Base-by-base conservation (phyloP, 2,113 vertebrate genomes). In the Ploceus nigricollis region DNA sequence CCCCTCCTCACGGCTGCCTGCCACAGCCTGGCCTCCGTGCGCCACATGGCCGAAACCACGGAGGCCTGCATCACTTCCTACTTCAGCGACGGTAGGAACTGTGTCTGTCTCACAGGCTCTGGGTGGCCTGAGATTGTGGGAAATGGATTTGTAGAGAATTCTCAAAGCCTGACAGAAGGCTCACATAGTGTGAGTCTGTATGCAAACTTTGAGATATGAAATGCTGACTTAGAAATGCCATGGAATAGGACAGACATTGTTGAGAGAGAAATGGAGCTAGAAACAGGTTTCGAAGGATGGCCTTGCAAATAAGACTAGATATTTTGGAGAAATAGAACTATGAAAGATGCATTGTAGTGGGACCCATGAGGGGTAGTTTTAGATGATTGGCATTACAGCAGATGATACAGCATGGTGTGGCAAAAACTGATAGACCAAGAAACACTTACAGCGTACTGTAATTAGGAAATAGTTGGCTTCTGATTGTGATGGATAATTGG, bases 1-100 rank as follows among this genome's bases (percentile, higher is more conserved):
- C 99, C 99, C 2, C 98, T 99, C 8, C 97, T 99, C 58, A 99
- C 99, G 0, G 99, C 99, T 1, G 98, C 99, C 3, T 99, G 99
- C 56, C 98, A 98, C 94, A 99, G 99, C 93, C 98, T 99, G 88
- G 99, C 99, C 7, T 99, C 99, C 0, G 99, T 99, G 57, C 98
- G 98, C 30, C 99, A 99, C 95, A 99, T 99, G 99, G 98, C 99
- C 1, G 98, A 98, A 90, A 98, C 98, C 4, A 99, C 99, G 0
- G 99, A 99, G 94, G 99, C 99, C 65, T 99, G 99, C 76, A 99
- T 99, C 95, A 94, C 98, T 1, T 98, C 99, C 8, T 99, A 99
- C 98, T 99, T 99, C 96, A 98, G 91, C 35, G 93, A 98, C 48
- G 98, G 99, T 99, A 93, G 93, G 91, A 19, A 9, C 15, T 12